A percentile compares a stretch with the other conserved stretches of the same genome.
phyloP scores from a whole-genome alignment of 2,113 vertebrate genomes.

The Lethenteron camtschaticum region DNA sequence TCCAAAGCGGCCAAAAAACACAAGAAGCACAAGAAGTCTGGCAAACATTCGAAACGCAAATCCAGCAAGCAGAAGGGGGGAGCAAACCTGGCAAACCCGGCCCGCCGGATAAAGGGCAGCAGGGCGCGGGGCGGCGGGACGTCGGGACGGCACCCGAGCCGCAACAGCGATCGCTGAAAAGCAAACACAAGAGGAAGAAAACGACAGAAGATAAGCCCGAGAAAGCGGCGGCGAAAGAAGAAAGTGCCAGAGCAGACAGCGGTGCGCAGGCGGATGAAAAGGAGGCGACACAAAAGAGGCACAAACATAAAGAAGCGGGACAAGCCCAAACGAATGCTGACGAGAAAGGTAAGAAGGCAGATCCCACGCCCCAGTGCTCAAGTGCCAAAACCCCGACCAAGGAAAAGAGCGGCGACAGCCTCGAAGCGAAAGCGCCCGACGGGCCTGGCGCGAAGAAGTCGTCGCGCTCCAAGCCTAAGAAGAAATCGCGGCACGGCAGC shows the following conservation, averaged over 20 bases:
- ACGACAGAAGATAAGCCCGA: not conserved
- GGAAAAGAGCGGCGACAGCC: not conserved
- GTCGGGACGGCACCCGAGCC: not conserved
- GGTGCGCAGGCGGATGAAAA: no score
- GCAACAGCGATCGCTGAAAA: conserved; percentile 11
- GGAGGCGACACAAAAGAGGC: conserved; percentile 21
- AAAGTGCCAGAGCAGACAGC: no score
- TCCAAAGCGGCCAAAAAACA: conserved; percentile 28
- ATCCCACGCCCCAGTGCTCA: conserved; percentile 9
- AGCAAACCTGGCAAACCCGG: no score
- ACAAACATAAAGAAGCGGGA: conserved; percentile 22
- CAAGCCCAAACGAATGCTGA: conserved; percentile 14
- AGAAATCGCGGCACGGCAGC: no score
- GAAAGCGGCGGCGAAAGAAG: no score
- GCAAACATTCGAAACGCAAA: conserved; percentile 8
- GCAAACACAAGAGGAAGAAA: conserved; percentile 11
- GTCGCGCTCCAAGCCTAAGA: no score
- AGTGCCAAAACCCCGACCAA: conserved; percentile 15
- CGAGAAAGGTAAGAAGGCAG: conserved; percentile 17
- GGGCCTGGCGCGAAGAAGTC: no score
- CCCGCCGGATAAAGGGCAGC: not conserved
- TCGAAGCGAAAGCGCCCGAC: no score
- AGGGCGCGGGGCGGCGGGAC: not conserved
- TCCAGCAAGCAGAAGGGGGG: no score
- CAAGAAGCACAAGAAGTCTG: conserved; percentile 26